Evolutionary conservation across 2,888 invertebrate genomes (phyloP), one percentile per base, ranked within the genome.

Genomic region (Caradrina clavipalpis): DNA sequence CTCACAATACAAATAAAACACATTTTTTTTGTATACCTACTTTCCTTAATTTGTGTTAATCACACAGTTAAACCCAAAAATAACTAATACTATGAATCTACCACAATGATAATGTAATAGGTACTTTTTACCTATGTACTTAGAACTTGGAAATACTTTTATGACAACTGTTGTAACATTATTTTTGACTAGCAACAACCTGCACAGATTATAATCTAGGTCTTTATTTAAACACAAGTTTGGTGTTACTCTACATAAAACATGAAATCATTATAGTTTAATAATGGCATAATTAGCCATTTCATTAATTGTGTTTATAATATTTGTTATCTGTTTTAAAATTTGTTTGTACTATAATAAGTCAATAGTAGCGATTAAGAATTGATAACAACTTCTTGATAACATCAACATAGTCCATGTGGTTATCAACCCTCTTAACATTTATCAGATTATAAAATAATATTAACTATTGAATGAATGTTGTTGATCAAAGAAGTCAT

Each of bases 381-480:
- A 58, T 35, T 70, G 51, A 45, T 61, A 76, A 53, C 19, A 58
- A 39, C 47, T 47, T n/a, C 11, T 47, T 71, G 78, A 60, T 70
- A 53, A 53, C 45, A 73, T 15, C 45, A 50, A 26, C 13, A 35
- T n/a, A 47, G 26, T n/a, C 49, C 22, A 17, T 56, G 19, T 26
- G 39, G 21, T 76, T 57, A 53, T 58, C 31, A 35, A 22, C 58
- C 22, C 39, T 76, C 42, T 47, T 76, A 49, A 10, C 39, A 35
- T 54, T 51, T 76, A 69, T 54, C 54, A 42, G 13, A 35, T 54
- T n/a, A 35, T 51, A 15, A 45, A 19, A 55, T 11, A 19, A 7
- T 45, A 45, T 75, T 26, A 65, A 49, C 73, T 54, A 65, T 54
- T 70, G 53, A 75, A 72, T 66, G 65, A 35, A n/a, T 55, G 35